Conservation (phyloP, 2,888 invertebrate genomes). For the Melieria picta region DNA sequence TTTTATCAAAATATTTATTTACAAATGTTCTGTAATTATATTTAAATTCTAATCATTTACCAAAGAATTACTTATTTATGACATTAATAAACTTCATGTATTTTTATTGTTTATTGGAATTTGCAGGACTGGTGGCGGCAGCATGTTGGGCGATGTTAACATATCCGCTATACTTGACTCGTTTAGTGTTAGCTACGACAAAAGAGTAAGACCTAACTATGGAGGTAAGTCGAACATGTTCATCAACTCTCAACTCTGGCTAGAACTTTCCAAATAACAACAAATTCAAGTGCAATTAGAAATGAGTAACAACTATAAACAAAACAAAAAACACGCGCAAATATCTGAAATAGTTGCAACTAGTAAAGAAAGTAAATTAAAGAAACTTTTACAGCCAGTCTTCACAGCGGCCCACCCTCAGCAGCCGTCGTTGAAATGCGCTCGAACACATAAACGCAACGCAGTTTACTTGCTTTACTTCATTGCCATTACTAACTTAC, state of each 20-base stretch:
- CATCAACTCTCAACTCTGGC: conserved; percentile 1
- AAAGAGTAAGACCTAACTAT: conserved; percentile 99
- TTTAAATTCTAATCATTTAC: too few species aligned
- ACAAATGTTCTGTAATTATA: too few species aligned
- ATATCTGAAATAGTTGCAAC: neutral
- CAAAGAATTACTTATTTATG: neutral
- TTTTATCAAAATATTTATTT: too few species aligned
- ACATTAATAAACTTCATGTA: neutral
- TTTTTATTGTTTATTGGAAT: neutral
- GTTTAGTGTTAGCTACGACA: conserved; percentile 97
- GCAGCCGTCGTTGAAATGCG: too few species aligned
- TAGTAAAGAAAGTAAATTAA: too few species aligned
- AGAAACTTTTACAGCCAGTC: too few species aligned
- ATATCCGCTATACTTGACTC: conserved; percentile 95
- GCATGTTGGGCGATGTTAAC: conserved; percentile 92
- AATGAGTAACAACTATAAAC: neutral
- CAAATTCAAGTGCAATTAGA: neutral
- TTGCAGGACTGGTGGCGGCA: conserved; percentile 67
- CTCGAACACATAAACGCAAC: too few species aligned
- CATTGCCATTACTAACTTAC: too few species aligned
- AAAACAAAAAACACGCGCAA: neutral
- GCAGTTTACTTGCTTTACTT: too few species aligned
- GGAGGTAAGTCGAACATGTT: conserved; percentile 80
- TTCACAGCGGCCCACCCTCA: too few species aligned
- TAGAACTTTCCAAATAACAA: neutral